Percentiles rank a stretch among this genome's conserved stretches.
These are phyloP conservation scores for Semicossyphus pulcher DNA, from an alignment of 2,113 vertebrate species.

Conservation along the genomic window DNA sequence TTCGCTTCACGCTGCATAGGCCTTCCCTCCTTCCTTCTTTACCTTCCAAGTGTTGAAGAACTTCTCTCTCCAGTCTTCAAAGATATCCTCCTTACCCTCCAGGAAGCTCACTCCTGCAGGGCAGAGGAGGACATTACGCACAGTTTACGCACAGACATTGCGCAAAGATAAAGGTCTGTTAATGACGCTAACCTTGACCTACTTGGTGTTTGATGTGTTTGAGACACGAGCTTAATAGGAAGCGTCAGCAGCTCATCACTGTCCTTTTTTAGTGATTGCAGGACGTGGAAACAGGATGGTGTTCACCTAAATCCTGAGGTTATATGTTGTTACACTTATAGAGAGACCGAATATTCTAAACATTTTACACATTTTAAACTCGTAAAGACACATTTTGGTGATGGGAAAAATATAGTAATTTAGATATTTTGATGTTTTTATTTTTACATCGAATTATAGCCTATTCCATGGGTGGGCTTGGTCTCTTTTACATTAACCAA, in stretches of 20 bases:
- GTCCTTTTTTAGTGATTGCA: background rate
- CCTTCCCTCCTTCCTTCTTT: slow-evolving; percentile 12
- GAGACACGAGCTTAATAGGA: background rate
- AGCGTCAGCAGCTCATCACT: background rate
- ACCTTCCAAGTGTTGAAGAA: slow-evolving; percentile 97
- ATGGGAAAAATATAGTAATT: too few species aligned
- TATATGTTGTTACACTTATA: too few species aligned
- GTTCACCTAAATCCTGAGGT: too few species aligned
- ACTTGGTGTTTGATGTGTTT: slow-evolving; percentile 5
- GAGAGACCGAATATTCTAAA: too few species aligned
- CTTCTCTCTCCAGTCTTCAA: slow-evolving; percentile 91
- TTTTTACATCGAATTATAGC: too few species aligned
- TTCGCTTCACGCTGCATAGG: background rate
- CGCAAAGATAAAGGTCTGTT: background rate
- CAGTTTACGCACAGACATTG: slow-evolving; percentile 11
- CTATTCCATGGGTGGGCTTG: too few species aligned
- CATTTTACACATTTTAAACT: too few species aligned
- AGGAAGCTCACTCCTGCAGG: slow-evolving; percentile 89
- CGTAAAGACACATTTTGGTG: too few species aligned
- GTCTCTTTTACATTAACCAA: too few species aligned
- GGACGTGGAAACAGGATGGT: too few species aligned
- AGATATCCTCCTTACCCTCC: slow-evolving; percentile 91
- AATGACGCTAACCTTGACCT: background rate
- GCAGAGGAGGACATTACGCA: background rate
- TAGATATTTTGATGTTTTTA: background rate